A percentile compares a stretch with the other conserved stretches of the same genome.
phyloP scores from a whole-genome alignment of 2,888 invertebrate species.

The Ditylenchus weischeri region DNA sequence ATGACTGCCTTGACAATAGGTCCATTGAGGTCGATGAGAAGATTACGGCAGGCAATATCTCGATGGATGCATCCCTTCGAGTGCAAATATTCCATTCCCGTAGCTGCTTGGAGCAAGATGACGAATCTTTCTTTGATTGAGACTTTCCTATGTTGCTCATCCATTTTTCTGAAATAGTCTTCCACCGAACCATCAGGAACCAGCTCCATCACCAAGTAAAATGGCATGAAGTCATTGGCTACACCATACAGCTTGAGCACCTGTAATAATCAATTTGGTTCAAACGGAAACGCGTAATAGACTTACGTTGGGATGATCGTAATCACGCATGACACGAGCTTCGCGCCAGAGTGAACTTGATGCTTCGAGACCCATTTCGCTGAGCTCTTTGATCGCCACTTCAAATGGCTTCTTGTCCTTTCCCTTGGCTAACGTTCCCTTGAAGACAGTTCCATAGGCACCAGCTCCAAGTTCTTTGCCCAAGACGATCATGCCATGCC shows the following conservation, averaged over 20 bases:
- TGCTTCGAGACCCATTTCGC: conserved; percentile 31
- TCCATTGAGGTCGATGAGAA: conserved; percentile 22
- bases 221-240: conserved; percentile 34
- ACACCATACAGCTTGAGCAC: conserved; percentile 35
- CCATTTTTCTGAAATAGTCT: conserved; percentile 16
- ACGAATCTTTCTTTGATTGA: conserved; percentile 18
- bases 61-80: conserved; percentile 20
- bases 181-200: conserved; percentile 31
- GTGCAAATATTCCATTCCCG: conserved; percentile 35
- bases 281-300: not conserved
- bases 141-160: conserved; percentile 15
- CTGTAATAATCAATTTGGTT: conserved; percentile 4
- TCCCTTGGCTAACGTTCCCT: conserved; percentile 25
- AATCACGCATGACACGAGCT: conserved; percentile 33
- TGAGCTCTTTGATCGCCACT: conserved; percentile 34
- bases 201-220: conserved; percentile 36
- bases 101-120: conserved; percentile 33
- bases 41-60: conserved; percentile 27
- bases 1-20: conserved; percentile 4
- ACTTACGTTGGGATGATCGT: conserved; percentile 22
- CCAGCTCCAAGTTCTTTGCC: conserved; percentile 33
- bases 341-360: conserved; percentile 33
- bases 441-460: conserved; percentile 34
- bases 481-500: conserved; percentile 30
- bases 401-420: conserved; percentile 20